A percentile compares a stretch with the other conserved stretches of the same genome.
These are phyloP conservation scores for Oenanthe oenanthe DNA, from an alignment of 2,113 vertebrate species.

Conservation along the genomic window DNA sequence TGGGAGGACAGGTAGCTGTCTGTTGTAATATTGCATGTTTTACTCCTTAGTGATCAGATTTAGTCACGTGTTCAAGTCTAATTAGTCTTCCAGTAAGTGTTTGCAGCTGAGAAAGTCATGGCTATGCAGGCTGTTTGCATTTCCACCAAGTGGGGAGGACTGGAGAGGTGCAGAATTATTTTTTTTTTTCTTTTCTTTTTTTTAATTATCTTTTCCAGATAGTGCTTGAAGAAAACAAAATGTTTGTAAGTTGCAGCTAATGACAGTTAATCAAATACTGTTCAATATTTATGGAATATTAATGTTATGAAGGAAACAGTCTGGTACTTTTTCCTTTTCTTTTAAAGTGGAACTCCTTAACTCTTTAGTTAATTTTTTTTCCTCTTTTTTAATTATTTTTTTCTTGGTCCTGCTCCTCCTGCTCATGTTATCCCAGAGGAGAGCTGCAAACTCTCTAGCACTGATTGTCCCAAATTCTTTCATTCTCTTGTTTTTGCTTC, in stretches of 20 bases:
- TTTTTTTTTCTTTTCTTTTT: not conserved
- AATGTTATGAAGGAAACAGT: constrained; percentile 22
- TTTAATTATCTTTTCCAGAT: not conserved
- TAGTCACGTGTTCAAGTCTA: constrained; percentile 52
- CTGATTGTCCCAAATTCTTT: not conserved
- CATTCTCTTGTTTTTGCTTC: not conserved
- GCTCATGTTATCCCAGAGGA: not conserved
- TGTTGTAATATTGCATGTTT: constrained; percentile 68
- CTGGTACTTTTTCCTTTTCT: constrained; percentile 42
- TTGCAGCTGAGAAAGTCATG: constrained; percentile 3
- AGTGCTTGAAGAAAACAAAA: not conserved
- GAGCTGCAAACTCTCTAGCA: not conserved
- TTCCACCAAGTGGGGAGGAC: not conserved
- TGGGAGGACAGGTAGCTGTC: constrained; percentile 10
- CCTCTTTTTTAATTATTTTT: not conserved
- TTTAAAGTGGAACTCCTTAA: not conserved
- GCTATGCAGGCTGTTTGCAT: not conserved
- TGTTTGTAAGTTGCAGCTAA: not conserved
- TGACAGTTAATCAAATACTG: constrained; percentile 5
- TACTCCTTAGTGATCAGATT: constrained; percentile 48
- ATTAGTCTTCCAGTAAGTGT: constrained; percentile 42
- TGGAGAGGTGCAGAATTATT: not conserved
- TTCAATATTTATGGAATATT: constrained; percentile 28
- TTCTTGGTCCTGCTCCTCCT: not conserved
- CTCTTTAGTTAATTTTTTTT: not conserved